Evolutionary conservation across 2,113 vertebrate species (phyloP), one percentile per base, ranked within the genome.

Genomic region (Hiodon tergisus): DNA sequence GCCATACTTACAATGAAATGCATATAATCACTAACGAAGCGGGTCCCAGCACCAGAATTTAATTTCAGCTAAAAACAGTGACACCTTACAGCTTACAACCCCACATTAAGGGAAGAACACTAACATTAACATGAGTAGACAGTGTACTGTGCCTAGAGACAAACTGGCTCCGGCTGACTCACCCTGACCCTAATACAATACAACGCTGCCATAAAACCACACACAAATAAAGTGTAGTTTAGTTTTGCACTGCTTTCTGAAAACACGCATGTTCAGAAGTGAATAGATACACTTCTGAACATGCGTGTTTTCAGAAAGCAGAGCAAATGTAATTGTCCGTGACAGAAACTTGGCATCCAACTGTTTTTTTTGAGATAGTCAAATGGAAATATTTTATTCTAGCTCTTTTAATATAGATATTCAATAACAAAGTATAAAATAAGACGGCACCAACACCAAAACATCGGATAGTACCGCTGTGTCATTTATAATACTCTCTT

Each of bases 121-220:
- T 80, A 81, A 82, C n/a, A 3, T 73, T 83, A 85, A 88, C 52
- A 60, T n/a, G 76, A 79, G 16, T 74, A 11, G 81, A 86, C 80
- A 81, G 11, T 14, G 76, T 61, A 67, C 55, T 46, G 46, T 54
- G 70, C 63, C 71, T 47, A 52, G 50, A 60, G 77, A 73, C 74
- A 70, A 77, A 79, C 17, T 61, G 46, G 31, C 66, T 75, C 46
- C 65, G 46, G 68, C 75, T 57, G 82, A 85, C 72, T 86, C 79
- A 80, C 76, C 76, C 77, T 79, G 79, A 84, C 79, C 79, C 71
- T 82, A 65, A 85, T 79, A 61, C 76, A 77, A 78, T 68, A 73
- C 74, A 78, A 76, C 83, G 79, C 73, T 68, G 58, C 71, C 79
- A 82, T 79, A 82, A 78, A 83, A 76, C 78, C 60, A 7, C 53